phyloP scores from a whole-genome alignment of 35 echinoderm and acorn worm genomes.

The Holothuria glaberrima region DNA sequence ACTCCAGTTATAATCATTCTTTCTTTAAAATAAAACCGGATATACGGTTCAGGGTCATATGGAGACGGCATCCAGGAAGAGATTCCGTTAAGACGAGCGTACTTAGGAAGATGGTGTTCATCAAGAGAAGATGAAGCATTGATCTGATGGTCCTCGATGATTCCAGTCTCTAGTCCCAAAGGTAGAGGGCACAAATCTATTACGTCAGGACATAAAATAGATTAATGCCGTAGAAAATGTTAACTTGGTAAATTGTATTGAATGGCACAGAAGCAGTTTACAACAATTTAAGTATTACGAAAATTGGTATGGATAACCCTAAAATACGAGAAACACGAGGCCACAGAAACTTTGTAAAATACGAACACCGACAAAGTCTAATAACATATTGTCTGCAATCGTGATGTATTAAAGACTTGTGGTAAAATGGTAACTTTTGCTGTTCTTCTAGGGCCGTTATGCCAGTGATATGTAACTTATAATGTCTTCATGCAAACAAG shows the following conservation, averaged over 20 bases:
- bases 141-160: conserved; percentile 67
- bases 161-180: conserved; percentile 80
- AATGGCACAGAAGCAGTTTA: no score
- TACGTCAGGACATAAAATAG: neutral
- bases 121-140: conserved; percentile 65
- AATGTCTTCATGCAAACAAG: no score
- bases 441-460: no score
- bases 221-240: neutral
- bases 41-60: conserved; percentile 50
- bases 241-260: neutral
- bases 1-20: conserved; percentile 85
- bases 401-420: no score
- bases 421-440: no score
- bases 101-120: conserved; percentile 66
- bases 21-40: conserved; percentile 66
- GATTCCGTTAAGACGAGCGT: conserved; percentile 62
- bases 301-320: no score
- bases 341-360: no score
- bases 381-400: no score
- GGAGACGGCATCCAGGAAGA: conserved; percentile 69
- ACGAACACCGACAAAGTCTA: no score
- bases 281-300: no score
- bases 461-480: no score
- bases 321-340: no score
- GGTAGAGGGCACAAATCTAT: conserved; percentile 83